Evolutionary conservation across 1,140 invertebrate genomes (phyloP).

Genomic region (Pogonognathellus flavescens): DNA sequence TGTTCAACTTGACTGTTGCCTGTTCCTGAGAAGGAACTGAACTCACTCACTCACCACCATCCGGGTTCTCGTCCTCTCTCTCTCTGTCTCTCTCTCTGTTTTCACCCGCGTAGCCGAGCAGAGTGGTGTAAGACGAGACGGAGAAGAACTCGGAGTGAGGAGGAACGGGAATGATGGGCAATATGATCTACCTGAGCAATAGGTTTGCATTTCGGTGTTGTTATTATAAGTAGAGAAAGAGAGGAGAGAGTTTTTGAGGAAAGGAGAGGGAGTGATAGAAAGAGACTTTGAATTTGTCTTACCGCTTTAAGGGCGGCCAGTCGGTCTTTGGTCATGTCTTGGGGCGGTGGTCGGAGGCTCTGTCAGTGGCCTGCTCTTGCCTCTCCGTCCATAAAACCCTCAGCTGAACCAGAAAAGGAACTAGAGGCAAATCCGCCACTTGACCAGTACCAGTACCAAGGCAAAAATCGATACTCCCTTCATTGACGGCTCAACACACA

Average conservation of each 20-base stretch:
- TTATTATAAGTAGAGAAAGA: too few species aligned
- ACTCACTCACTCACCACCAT: too few species aligned
- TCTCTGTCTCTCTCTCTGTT: too few species aligned
- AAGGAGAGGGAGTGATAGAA: constrained; percentile 78
- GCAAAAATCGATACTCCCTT: constrained; percentile 60
- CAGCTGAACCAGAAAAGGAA: constrained; percentile 52
- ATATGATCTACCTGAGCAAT: not conserved
- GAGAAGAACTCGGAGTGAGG: not conserved
- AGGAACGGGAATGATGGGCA: not conserved
- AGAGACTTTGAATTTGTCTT: constrained; percentile 45
- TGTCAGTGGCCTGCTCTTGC: constrained; percentile 55
- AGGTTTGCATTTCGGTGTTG: too few species aligned
- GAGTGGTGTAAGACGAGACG: not conserved
- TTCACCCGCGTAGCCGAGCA: not conserved
- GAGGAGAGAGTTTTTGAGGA: not conserved
- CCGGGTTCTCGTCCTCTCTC: too few species aligned
- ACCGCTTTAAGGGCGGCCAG: constrained; percentile 94
- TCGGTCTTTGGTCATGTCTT: constrained; percentile 97
- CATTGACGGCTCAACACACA: constrained; percentile 56
- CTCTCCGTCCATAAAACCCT: constrained; percentile 60
- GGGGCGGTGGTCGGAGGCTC: constrained; percentile 65
- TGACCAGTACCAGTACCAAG: constrained; percentile 52
- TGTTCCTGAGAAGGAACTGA: too few species aligned
- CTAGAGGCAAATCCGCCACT: constrained; percentile 43
- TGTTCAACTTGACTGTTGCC: not conserved